Evolutionary conservation across 1,140 invertebrate genomes (phyloP).

Genomic region (Atta texana): DNA sequence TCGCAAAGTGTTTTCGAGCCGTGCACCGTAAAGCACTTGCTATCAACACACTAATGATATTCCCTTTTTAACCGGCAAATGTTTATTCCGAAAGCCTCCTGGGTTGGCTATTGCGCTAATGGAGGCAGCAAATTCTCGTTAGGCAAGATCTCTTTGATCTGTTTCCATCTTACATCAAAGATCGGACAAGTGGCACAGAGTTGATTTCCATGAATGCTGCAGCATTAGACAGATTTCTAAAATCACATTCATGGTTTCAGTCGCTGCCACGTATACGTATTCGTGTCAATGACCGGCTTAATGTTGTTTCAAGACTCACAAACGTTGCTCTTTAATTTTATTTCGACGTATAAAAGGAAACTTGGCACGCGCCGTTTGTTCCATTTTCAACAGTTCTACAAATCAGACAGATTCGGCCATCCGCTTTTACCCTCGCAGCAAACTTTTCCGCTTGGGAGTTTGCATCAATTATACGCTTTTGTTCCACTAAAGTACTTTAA

Average conservation of each 20-base stretch:
- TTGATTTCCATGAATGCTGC: neutral
- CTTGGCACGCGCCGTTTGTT: slow-evolving; percentile 46
- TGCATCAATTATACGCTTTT: slow-evolving; percentile 61
- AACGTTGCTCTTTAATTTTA: slow-evolving; percentile 45
- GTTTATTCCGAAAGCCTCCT: slow-evolving; percentile 34
- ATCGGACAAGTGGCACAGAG: neutral
- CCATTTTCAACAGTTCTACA: slow-evolving; percentile 42
- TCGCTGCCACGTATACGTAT: neutral
- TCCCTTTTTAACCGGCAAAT: slow-evolving; percentile 54
- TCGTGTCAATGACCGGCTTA: neutral
- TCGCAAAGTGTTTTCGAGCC: slow-evolving; percentile 28
- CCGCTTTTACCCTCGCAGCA: slow-evolving; percentile 35
- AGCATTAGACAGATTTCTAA: slow-evolving; percentile 18
- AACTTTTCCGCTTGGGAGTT: slow-evolving; percentile 54
- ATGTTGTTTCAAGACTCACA: neutral
- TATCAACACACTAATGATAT: slow-evolving; percentile 48
- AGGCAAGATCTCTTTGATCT: slow-evolving; percentile 53
- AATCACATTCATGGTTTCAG: slow-evolving; percentile 1
- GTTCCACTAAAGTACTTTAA: slow-evolving; percentile 48
- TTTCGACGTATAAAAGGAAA: slow-evolving; percentile 23
- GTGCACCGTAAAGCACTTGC: slow-evolving; percentile 8
- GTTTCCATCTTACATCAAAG: slow-evolving; percentile 13
- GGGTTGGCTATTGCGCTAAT: slow-evolving; percentile 48
- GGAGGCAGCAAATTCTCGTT: slow-evolving; percentile 62
- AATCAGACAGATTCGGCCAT: slow-evolving; percentile 57